Conservation (phyloP, 2,113 vertebrate genomes). For the Ictalurus punctatus region DNA sequence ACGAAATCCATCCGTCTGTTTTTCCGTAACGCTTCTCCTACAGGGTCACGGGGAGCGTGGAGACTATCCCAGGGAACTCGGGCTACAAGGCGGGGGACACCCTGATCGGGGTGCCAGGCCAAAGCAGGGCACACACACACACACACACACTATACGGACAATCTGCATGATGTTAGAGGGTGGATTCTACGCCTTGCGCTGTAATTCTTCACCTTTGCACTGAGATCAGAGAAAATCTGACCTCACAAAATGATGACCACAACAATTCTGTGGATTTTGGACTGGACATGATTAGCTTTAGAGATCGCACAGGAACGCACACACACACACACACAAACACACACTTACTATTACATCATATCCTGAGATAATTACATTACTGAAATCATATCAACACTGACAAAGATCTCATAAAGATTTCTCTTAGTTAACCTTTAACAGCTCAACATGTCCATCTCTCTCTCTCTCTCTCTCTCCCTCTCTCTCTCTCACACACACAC, state of each 20-base stretch:
- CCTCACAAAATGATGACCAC: background rate
- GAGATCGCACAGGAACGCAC: background rate
- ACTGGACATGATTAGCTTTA: background rate
- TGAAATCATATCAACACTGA: background rate
- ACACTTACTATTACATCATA: background rate
- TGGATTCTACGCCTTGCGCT: background rate
- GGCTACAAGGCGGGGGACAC: no score
- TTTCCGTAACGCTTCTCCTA: no score
- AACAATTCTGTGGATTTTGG: background rate
- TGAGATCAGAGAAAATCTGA: background rate
- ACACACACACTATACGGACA: no score
- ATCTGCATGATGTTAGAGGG: background rate
- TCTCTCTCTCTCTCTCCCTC: background rate
- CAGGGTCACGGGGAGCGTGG: no score
- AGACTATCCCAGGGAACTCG: no score
- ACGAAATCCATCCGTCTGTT: no score
- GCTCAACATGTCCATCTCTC: background rate
- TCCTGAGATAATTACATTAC: background rate
- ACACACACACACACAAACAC: background rate
- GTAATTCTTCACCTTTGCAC: background rate
- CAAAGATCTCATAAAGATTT: background rate
- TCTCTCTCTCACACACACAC: background rate
- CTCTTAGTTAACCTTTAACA: background rate
- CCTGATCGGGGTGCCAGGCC: no score
- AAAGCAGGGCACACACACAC: no score